phyloP scores from a whole-genome alignment of 1,140 invertebrate genomes.

The Saccostrea echinata region DNA sequence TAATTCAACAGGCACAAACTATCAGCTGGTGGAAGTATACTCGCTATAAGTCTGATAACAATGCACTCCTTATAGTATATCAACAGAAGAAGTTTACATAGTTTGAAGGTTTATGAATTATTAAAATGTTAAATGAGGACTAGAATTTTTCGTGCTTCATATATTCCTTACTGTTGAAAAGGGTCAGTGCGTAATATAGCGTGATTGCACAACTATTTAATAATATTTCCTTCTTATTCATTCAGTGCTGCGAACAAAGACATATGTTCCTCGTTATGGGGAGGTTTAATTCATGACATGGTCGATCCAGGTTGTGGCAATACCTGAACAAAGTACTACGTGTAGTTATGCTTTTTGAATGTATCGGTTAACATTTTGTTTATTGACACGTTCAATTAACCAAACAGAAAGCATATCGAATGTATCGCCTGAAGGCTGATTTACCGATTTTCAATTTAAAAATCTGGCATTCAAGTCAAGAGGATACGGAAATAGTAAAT shows the following conservation, averaged over 20 bases:
- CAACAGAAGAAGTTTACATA: not conserved
- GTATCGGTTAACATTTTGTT: not conserved
- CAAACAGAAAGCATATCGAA: not conserved
- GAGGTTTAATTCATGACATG: not conserved
- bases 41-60: too few species aligned
- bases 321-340: not conserved
- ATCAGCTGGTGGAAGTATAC: too few species aligned
- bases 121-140: not conserved
- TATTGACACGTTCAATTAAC: not conserved
- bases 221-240: not conserved
- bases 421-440: slow-evolving; percentile 4
- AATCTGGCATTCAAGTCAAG: slow-evolving; percentile 4
- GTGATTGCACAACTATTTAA: not conserved
- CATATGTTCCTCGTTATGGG: not conserved
- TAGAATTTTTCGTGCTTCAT: too few species aligned
- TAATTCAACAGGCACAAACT: too few species aligned
- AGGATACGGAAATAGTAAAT: slow-evolving; percentile 21
- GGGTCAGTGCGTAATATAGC: too few species aligned
- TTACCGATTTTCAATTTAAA: slow-evolving; percentile 30
- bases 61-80: too few species aligned
- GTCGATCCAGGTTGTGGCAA: not conserved
- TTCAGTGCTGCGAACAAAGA: not conserved
- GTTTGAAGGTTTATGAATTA: not conserved
- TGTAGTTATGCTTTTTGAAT: not conserved
- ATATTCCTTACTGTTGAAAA: too few species aligned